A percentile compares a stretch with the other conserved stretches of the same genome.
Evolutionary conservation across 2,113 vertebrate species (phyloP).

Genomic region (Neodontobutis hainanensis): DNA sequence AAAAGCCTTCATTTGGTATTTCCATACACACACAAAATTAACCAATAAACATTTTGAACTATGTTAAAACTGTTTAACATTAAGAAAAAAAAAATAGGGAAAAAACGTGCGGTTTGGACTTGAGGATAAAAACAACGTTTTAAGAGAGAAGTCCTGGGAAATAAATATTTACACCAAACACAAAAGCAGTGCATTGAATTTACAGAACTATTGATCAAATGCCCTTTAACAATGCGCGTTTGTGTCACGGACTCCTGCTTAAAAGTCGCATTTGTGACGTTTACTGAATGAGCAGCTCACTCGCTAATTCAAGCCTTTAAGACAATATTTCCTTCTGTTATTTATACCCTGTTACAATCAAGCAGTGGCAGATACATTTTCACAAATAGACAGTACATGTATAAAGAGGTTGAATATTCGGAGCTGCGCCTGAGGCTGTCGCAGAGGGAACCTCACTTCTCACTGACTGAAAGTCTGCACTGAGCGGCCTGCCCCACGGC

Average conservation of each 20-base stretch:
- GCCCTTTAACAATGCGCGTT: constrained; percentile 43
- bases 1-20: constrained; percentile 7
- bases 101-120: constrained; percentile 64
- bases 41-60: not conserved
- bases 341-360: not conserved
- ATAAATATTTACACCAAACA: constrained; percentile 78
- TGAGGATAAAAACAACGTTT: constrained; percentile 68
- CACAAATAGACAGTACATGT: not conserved
- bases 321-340: not conserved
- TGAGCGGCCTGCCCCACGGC: constrained; percentile 29
- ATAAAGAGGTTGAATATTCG: constrained; percentile 4
- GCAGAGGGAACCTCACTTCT: constrained; percentile 18
- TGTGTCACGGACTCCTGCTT: constrained; percentile 20
- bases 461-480: constrained; percentile 48
- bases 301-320: too few species aligned
- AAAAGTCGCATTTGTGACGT: constrained; percentile 25
- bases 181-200: constrained; percentile 71
- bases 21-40: too few species aligned
- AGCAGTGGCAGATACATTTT: constrained; percentile 34
- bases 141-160: constrained; percentile 55
- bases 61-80: too few species aligned
- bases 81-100: constrained; percentile 60
- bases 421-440: constrained; percentile 31
- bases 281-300: not conserved
- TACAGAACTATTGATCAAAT: constrained; percentile 69